Evolutionary conservation across 2,888 invertebrate species (phyloP), one percentile per base, ranked within the genome.

Genomic region (Volucella bombylans): DNA sequence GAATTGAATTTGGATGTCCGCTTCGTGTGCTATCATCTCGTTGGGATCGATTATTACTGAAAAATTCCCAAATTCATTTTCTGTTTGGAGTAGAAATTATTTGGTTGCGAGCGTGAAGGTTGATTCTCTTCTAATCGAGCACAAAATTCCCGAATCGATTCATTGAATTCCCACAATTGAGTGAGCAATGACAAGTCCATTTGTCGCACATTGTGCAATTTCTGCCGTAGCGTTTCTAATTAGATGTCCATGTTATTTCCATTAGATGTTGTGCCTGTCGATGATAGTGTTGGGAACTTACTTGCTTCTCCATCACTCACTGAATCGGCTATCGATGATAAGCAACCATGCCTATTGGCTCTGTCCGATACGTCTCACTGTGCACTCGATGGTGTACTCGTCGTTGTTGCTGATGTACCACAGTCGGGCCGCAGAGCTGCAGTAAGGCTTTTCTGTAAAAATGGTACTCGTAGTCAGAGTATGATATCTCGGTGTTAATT

Each of bases 101-200:
- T 91, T n/a, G 90, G 90, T 0, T 92, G 92, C 38, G 92, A 92
- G 54, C 92, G 91, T 11, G 91, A 82, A 3, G 90, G 89, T 45
- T 92, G 92, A 79, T 91, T 90, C 81, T 92, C 92, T 82, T 92
- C 92, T 78, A 95, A 91, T 68, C 95, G 93, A 86, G 94, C 94
- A 52, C 96, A 94, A 93, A 97, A 97, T 78, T 97, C 96, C 88
- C 97, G 97, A 90, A 98, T 97, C 39, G 97, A 96, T 91, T 98
- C 97, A 92, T 97, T 97, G 69, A 98, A 93, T 0, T 97, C 95
- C 97, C 97, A 97, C 87, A 98, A 93, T 91, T 98, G 98, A 0
- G 97, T 97, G 8, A 98, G 93, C 59, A 98, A 93, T 0, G 97
- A 96, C 86, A 98, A 93, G 92, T 98, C 98, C 90, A 98, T 91